These are phyloP conservation scores for Tipula helvola DNA, from an alignment of 2,888 invertebrate species.

Conservation along the genomic window DNA sequence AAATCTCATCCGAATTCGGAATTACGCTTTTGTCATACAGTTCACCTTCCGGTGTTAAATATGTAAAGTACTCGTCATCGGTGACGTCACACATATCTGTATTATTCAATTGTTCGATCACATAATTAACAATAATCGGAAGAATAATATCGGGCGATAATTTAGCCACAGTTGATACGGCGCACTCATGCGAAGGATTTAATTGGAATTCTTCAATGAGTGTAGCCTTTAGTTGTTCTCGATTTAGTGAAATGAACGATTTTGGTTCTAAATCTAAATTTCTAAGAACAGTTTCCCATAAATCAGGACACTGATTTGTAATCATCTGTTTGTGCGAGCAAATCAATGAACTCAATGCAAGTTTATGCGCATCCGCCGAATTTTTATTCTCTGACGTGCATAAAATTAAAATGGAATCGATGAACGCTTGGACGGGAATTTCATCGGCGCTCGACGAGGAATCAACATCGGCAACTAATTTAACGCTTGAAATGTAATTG, in stretches of 20 bases:
- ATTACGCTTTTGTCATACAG: conserved; percentile 80
- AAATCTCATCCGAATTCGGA: conserved; percentile 36
- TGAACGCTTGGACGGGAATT: conserved; percentile 25
- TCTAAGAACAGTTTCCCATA: conserved; percentile 55
- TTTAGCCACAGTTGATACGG: conserved; percentile 55
- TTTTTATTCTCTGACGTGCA: conserved; percentile 24
- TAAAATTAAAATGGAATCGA: conserved; percentile 26
- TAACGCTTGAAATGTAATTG: conserved; percentile 50
- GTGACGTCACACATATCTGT: conserved; percentile 57
- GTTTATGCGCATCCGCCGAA: conserved; percentile 39
- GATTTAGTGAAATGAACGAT: conserved; percentile 45
- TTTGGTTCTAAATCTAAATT: conserved; percentile 28
- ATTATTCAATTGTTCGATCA: conserved; percentile 48
- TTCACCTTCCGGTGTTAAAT: conserved; percentile 75
- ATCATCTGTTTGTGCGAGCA: conserved; percentile 66
- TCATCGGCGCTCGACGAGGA: conserved; percentile 20
- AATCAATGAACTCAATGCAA: conserved; percentile 54
- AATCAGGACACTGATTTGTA: conserved; percentile 40
- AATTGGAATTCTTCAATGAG: conserved; percentile 47
- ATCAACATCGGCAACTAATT: conserved; percentile 33
- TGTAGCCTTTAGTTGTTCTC: conserved; percentile 43
- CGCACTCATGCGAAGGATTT: conserved; percentile 49
- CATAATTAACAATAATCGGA: conserved; percentile 47
- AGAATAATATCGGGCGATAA: conserved; percentile 52
- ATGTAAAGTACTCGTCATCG: conserved; percentile 68